Conservation (phyloP, 2,888 invertebrate species). For the Scaeva pyrastri region DNA sequence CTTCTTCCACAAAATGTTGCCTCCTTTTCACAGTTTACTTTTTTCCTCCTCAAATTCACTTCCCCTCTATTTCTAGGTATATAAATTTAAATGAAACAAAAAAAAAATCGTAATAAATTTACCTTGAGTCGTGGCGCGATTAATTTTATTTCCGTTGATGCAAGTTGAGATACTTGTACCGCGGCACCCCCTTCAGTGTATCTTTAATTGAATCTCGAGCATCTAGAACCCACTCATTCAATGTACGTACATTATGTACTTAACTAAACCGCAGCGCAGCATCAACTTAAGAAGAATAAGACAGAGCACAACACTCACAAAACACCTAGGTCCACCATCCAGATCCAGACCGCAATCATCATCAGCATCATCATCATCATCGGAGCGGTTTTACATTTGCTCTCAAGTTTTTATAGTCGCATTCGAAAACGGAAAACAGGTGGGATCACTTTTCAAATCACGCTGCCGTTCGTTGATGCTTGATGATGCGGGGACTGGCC, state of each 20-base stretch:
- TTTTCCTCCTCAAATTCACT: too few species aligned
- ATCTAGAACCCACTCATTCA: conserved; percentile 59
- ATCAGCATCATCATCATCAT: conserved; percentile 29
- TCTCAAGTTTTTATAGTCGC: conserved; percentile 40
- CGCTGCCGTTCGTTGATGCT: conserved; percentile 1
- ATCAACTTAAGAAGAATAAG: conserved; percentile 20
- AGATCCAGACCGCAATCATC: conserved; percentile 57
- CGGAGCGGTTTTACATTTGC: conserved; percentile 38
- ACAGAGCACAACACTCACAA: conserved; percentile 1
- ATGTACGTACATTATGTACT: conserved; percentile 23
- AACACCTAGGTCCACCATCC: conserved; percentile 32
- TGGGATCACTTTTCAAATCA: conserved; percentile 58
- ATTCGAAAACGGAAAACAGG: conserved; percentile 55
- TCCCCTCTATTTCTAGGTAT: background rate
- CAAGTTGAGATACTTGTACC: background rate
- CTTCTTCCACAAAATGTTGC: background rate
- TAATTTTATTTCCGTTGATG: conserved; percentile 52
- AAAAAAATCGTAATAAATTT: conserved; percentile 59
- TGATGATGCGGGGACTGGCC: background rate
- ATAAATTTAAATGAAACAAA: conserved; percentile 6
- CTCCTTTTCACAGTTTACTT: background rate
- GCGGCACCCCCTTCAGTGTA: conserved; percentile 28
- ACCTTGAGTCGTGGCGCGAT: conserved; percentile 63
- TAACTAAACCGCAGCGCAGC: conserved; percentile 43
- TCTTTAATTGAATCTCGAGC: conserved; percentile 48